phyloP scores from a whole-genome alignment of 2,888 invertebrate genomes.

The Diachrysia chrysitis region DNA sequence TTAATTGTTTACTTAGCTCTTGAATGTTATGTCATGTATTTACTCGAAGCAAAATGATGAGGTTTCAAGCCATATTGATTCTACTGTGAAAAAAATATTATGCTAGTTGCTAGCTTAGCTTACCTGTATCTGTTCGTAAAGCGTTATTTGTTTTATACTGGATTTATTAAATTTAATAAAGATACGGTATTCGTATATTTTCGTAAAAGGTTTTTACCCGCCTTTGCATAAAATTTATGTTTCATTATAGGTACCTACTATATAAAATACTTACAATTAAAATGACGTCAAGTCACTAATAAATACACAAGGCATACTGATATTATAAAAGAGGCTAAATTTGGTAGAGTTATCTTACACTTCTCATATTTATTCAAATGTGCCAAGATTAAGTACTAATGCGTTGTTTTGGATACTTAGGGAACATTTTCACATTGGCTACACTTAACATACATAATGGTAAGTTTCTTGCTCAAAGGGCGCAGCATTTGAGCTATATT shows the following conservation, averaged over 20 bases:
- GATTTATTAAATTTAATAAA: too few species aligned
- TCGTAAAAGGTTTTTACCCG: neutral
- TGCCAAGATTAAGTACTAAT: constrained; percentile 57
- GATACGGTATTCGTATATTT: too few species aligned
- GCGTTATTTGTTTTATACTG: too few species aligned
- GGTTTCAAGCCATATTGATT: too few species aligned
- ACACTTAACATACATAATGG: neutral
- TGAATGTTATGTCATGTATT: too few species aligned
- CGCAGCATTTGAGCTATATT: neutral
- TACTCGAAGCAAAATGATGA: too few species aligned
- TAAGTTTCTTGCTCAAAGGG: neutral
- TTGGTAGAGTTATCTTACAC: constrained; percentile 44
- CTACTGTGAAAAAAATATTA: too few species aligned
- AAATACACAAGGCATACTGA: constrained; percentile 20
- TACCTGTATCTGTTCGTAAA: too few species aligned
- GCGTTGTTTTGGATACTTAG: constrained; percentile 35
- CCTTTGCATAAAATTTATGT: constrained; percentile 2
- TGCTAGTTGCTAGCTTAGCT: too few species aligned
- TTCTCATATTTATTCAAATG: constrained; percentile 20
- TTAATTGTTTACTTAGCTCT: neutral
- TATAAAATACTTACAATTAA: constrained; percentile 18
- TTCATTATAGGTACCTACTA: constrained; percentile 11
- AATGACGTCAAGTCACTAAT: constrained; percentile 9
- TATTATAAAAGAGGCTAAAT: constrained; percentile 18
- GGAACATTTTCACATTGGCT: constrained; percentile 31